These are phyloP conservation scores for Acanthopleura granulata DNA, from an alignment of 2,888 invertebrate species.

Conservation along the genomic window DNA sequence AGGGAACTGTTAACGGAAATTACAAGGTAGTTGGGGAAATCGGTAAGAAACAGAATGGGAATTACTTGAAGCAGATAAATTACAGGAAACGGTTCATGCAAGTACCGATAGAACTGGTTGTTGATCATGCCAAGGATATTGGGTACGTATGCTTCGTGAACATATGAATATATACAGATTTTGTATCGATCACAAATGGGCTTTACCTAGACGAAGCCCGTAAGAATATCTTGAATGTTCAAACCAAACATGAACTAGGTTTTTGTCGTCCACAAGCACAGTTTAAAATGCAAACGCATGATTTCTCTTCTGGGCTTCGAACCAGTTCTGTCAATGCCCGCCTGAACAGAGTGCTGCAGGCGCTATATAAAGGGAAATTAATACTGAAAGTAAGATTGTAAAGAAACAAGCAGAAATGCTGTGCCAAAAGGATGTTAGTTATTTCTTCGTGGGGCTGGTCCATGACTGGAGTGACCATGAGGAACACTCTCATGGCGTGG, in stretches of 20 bases:
- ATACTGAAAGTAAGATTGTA: constrained; percentile 53
- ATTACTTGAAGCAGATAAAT: too few species aligned
- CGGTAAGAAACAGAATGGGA: too few species aligned
- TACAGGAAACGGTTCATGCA: too few species aligned
- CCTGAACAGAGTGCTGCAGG: constrained; percentile 50
- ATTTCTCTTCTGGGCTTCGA: constrained; percentile 1
- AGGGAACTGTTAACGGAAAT: too few species aligned
- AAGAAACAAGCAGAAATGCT: constrained; percentile 48
- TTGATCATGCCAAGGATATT: too few species aligned
- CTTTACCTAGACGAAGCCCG: too few species aligned
- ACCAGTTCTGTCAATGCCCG: constrained; percentile 22
- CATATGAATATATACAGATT: too few species aligned
- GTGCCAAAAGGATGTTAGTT: constrained; percentile 35
- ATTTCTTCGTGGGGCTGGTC: constrained; percentile 27
- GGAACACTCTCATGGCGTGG: constrained; percentile 52
- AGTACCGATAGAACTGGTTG: too few species aligned
- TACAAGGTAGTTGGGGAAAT: too few species aligned
- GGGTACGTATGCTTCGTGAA: too few species aligned
- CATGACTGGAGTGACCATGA: constrained; percentile 39
- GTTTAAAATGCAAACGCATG: not conserved
- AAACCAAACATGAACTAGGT: constrained; percentile 2
- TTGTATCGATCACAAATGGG: too few species aligned
- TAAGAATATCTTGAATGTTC: too few species aligned
- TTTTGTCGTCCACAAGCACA: not conserved
- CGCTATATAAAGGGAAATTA: constrained; percentile 49